phyloP scores from a whole-genome alignment of 2,888 invertebrate species.

The Leuctra nigra region DNA sequence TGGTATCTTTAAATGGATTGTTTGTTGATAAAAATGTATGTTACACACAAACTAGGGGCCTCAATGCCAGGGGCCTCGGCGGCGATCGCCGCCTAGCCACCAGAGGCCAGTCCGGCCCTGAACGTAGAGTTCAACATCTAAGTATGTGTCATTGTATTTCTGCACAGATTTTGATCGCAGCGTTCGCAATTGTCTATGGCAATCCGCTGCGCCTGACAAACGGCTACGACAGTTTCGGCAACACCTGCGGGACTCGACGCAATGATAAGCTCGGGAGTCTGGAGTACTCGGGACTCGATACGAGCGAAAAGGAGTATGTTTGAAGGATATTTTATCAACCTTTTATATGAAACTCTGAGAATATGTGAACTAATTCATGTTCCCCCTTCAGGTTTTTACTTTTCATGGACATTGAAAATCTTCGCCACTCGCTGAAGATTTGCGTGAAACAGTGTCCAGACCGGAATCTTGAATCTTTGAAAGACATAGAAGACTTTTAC shows the following conservation, averaged over 20 bases:
- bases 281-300: slow-evolving; percentile 73
- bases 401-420: slow-evolving; percentile 72
- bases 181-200: slow-evolving; percentile 82
- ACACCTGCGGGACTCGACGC: slow-evolving; percentile 79
- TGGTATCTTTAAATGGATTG: background rate
- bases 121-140: too few relatives aligned
- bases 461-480: slow-evolving; percentile 51
- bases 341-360: too few relatives aligned
- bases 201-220: slow-evolving; percentile 79
- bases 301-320: slow-evolving; percentile 61
- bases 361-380: too few relatives aligned
- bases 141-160: background rate
- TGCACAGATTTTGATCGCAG: slow-evolving; percentile 70
- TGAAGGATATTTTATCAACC: too few relatives aligned
- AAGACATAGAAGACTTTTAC: slow-evolving; percentile 68
- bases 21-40: background rate
- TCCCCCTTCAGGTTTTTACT: slow-evolving; percentile 61
- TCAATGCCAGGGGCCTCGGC: too few relatives aligned
- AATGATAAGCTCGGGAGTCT: slow-evolving; percentile 69
- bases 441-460: slow-evolving; percentile 87
- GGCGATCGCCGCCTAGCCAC: too few relatives aligned
- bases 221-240: slow-evolving; percentile 91
- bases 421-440: slow-evolving; percentile 72
- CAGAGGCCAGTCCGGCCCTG: too few relatives aligned
- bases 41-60: too few relatives aligned